Percentiles rank a stretch among this genome's conserved stretches.
Conservation (phyloP, 1,140 invertebrate species). For the Octopus bimaculoides region DNA sequence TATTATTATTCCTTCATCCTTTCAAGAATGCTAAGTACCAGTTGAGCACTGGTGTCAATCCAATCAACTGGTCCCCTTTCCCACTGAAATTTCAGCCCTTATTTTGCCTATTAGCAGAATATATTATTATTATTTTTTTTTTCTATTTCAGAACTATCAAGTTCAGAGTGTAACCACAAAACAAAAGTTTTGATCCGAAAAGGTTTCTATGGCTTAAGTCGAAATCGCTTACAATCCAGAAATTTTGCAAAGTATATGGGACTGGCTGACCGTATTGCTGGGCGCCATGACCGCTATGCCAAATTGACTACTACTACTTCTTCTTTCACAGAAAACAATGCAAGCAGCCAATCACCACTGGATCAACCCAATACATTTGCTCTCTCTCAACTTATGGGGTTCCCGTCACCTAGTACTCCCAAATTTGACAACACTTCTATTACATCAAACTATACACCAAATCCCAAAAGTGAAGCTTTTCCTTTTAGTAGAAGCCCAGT, state of each 20-base stretch:
- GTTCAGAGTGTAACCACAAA: no score
- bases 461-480: not conserved
- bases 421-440: not conserved
- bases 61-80: no score
- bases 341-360: not conserved
- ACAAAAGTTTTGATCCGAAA: no score
- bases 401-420: not conserved
- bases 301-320: not conserved
- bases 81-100: no score
- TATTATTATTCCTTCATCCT: no score
- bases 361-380: not conserved
- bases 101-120: no score
- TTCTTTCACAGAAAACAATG: not conserved
- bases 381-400: not conserved
- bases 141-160: no score
- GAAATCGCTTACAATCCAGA: not conserved
- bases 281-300: slow-evolving; percentile 2
- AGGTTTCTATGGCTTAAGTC: no score
- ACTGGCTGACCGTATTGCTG: not conserved
- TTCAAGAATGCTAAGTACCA: no score
- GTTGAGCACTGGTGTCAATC: no score
- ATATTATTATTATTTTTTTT: no score
- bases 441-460: not conserved
- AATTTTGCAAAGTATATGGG: not conserved
- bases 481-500: not conserved